Conservation (phyloP, 2,888 invertebrate genomes). For the Noctua fimbriata region DNA sequence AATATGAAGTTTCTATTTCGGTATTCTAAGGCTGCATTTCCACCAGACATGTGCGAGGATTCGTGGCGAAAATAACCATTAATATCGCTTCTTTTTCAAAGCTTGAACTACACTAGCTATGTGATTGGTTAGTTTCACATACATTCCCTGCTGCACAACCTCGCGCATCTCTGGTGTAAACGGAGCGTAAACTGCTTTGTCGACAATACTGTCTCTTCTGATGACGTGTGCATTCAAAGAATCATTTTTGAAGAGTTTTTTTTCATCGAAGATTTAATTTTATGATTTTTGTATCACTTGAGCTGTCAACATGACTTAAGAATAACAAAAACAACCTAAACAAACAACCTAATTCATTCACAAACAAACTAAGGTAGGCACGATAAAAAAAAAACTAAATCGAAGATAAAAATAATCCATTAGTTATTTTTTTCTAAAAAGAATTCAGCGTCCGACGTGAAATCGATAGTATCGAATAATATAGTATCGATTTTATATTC, state of each 20-base stretch:
- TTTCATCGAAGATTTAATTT: slow-evolving; percentile 4
- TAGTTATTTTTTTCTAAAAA: slow-evolving; percentile 39
- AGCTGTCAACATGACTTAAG: slow-evolving; percentile 3
- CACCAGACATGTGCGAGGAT: background rate
- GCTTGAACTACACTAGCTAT: no score
- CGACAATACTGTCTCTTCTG: background rate
- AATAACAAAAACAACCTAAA: slow-evolving; percentile 2
- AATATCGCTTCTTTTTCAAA: background rate
- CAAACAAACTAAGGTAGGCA: slow-evolving; percentile 33
- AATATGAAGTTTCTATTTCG: slow-evolving; percentile 74
- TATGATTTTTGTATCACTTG: slow-evolving; percentile 25
- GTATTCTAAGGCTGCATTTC: background rate
- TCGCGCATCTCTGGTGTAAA: background rate
- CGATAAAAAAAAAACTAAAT: slow-evolving; percentile 23
- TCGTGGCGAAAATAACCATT: background rate
- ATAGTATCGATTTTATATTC: slow-evolving; percentile 54
- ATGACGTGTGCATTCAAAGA: background rate
- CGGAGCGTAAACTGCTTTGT: background rate
- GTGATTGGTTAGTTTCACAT: background rate
- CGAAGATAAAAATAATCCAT: slow-evolving; percentile 36
- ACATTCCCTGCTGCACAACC: background rate
- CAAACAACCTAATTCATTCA: slow-evolving; percentile 9
- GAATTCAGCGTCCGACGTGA: slow-evolving; percentile 12
- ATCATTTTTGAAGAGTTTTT: no score
- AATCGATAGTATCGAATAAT: slow-evolving; percentile 43